Base-by-base conservation (phyloP, 2,113 vertebrate species). In the Nothoprocta perdicaria region DNA sequence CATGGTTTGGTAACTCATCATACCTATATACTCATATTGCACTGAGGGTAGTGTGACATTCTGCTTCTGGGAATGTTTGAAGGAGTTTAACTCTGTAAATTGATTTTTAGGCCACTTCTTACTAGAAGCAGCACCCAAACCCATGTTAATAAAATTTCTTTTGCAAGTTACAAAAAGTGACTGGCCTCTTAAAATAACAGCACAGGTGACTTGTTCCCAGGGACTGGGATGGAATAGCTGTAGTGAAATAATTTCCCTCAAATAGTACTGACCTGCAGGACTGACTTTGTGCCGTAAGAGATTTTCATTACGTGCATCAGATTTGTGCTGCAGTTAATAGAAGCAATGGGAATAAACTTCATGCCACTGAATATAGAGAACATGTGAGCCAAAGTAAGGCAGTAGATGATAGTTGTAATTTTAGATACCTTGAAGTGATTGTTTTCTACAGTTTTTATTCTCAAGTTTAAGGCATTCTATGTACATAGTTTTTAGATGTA, bases 261-360 rank as follows among this genome's bases (percentile, higher is more conserved):
- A 33, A 9, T 1, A n/a, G 38, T 8, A 4, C 2, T 3, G 23
- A 17, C 46, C 58, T 27, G n/a, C 5, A 4, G n/a, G 29, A 65
- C 71, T 60, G 29, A 14, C 5, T 10, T 27, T 4, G 7, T 2
- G 19, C 3, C 6, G 0, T 5, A 0, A 0, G 1, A 13, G 38
- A 5, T 26, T 21, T 46, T 45, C 19, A 4, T 4, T 23, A 5
- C 1, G 0, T 12, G 57, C 52, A 1, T 38, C 12, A 9, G 66
- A 15, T 40, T 50, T 22, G 62, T 10, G 8, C 26, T 18, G 26
- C 48, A 31, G 33, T 29, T 7, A 9, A 19, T 3, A 15, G 31
- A 45, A 61, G 40, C 0, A 1, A 9, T 46, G 16, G 72, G 53
- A 93, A 43, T 5, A 15, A 3, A 0, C 27, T n/a, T 19, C 3